Conservation (phyloP, 1,140 invertebrate genomes). For the Drosophila simulans region DNA sequence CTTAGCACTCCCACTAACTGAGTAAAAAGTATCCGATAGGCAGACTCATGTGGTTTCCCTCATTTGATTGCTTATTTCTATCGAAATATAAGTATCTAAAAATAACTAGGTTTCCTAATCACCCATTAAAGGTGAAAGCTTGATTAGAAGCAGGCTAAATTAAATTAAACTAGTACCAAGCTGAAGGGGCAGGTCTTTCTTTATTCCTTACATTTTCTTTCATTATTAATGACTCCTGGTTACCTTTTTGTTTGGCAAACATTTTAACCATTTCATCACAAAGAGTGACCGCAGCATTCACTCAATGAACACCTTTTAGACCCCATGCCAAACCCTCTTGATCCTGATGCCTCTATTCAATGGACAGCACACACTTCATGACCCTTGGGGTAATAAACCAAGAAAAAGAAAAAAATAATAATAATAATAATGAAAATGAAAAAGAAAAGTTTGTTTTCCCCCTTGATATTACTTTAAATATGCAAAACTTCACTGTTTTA, state of each 20-base stretch:
- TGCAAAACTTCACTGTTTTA: constrained; percentile 66
- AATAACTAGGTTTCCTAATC: neutral
- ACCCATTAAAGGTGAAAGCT: constrained; percentile 1
- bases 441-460: constrained; percentile 49
- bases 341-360: constrained; percentile 24
- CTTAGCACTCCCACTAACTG: no score
- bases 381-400: constrained; percentile 45
- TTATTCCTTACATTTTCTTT: neutral
- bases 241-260: neutral
- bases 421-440: constrained; percentile 39
- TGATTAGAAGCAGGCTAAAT: constrained; percentile 8
- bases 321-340: constrained; percentile 17
- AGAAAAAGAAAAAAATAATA: constrained; percentile 22
- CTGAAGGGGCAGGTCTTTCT: neutral
- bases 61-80: no score
- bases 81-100: no score
- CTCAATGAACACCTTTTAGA: constrained; percentile 52
- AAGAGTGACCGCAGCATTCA: constrained; percentile 30
- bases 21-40: no score
- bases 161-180: constrained; percentile 3
- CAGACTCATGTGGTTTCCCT: no score
- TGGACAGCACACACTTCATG: constrained; percentile 3
- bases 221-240: neutral
- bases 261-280: constrained; percentile 1
- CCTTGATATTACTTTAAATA: constrained; percentile 64